These are phyloP conservation scores for Mormyrus lacerda DNA, from an alignment of 2,113 vertebrate genomes.

Conservation along the genomic window DNA sequence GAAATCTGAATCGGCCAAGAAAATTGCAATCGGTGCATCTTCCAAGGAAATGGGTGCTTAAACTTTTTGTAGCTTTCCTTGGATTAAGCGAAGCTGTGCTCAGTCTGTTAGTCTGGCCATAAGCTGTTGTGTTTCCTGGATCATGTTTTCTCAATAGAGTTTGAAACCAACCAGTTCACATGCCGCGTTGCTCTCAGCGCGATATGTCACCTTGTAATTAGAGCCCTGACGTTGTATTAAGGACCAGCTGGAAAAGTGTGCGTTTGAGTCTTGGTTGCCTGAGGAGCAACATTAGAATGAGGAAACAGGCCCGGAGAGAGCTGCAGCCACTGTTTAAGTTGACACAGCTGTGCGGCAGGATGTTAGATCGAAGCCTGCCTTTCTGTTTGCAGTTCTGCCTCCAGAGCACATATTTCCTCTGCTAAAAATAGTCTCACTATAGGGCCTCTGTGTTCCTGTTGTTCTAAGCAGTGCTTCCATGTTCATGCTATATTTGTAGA, in stretches of 20 bases:
- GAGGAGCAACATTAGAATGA: background rate
- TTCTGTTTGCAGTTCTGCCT: constrained; percentile 64
- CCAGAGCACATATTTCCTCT: constrained; percentile 55
- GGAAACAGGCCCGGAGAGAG: background rate
- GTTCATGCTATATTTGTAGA: constrained; percentile 39
- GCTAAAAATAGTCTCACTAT: constrained; percentile 57
- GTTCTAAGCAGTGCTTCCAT: constrained; percentile 21
- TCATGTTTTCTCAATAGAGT: background rate
- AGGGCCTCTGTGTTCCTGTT: constrained; percentile 31
- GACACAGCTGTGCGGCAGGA: constrained; percentile 72
- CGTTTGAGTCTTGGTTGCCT: background rate
- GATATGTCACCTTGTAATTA: background rate
- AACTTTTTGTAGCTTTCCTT: background rate
- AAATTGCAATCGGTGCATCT: too few relatives aligned
- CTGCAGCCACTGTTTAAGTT: constrained; percentile 56
- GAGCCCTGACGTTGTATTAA: background rate
- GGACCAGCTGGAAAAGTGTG: background rate
- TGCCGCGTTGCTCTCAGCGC: background rate
- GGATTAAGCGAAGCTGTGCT: background rate
- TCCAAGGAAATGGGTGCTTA: background rate
- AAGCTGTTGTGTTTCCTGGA: background rate
- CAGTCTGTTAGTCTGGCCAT: background rate
- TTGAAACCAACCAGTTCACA: background rate
- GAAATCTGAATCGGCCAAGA: too few relatives aligned
- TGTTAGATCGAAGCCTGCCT: constrained; percentile 56